phyloP scores from a whole-genome alignment of 2,888 invertebrate species.

The Drosophila algonquin region DNA sequence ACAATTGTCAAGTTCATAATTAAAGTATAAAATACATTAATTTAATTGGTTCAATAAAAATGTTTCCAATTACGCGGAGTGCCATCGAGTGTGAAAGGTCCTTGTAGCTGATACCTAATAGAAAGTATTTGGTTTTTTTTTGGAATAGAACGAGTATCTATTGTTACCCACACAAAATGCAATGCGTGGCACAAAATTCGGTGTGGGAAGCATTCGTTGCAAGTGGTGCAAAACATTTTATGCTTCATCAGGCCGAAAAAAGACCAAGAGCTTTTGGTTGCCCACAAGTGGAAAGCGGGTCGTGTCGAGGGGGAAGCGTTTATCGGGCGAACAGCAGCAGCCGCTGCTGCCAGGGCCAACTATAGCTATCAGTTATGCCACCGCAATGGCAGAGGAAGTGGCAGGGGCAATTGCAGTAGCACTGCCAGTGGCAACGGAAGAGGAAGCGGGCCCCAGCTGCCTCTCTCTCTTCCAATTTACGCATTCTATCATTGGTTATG shows the following conservation, averaged over 20 bases:
- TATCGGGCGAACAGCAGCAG: slow-evolving; percentile 18
- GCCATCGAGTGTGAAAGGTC: neutral
- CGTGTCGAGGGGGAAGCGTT: neutral
- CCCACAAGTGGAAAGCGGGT: neutral
- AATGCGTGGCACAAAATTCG: slow-evolving; percentile 7
- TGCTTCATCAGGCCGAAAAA: slow-evolving; percentile 50
- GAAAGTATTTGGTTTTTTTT: neutral
- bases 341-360: neutral
- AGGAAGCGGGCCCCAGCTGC: neutral
- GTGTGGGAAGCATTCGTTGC: slow-evolving; percentile 19
- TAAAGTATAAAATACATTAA: neutral
- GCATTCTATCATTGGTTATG: slow-evolving; percentile 31
- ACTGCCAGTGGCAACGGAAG: neutral
- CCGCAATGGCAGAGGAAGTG: slow-evolving; percentile 1
- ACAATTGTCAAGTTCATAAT: neutral
- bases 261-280: slow-evolving; percentile 31
- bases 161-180: slow-evolving; percentile 13
- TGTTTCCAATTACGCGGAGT: neutral
- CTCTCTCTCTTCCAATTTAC: slow-evolving; percentile 48
- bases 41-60: neutral
- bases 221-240: slow-evolving; percentile 28
- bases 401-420: neutral
- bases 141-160: neutral
- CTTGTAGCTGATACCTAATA: neutral
- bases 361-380: slow-evolving; percentile 4